A percentile compares a stretch with the other conserved stretches of the same genome.
Conservation (phyloP, 2,797 vertebrate species). For the Cetoscarus ocellatus region DNA sequence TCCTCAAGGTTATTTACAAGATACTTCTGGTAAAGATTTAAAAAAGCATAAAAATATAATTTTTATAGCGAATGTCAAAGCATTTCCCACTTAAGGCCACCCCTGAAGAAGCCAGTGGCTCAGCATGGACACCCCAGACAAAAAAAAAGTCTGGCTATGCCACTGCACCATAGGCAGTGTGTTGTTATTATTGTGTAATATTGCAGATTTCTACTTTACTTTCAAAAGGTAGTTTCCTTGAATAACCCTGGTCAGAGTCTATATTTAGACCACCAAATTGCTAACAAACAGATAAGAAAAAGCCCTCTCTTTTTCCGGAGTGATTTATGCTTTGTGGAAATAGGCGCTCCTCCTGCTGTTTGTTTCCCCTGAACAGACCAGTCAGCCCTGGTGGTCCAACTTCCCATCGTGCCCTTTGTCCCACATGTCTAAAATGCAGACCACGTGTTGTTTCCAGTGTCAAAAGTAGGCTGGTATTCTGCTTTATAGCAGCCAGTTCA, state of each 20-base stretch:
- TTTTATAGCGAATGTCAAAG: too few species aligned
- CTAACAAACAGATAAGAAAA: slow-evolving; percentile 35
- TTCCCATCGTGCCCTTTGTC: slow-evolving; percentile 82
- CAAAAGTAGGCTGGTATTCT: slow-evolving; percentile 59
- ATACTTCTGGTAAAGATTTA: too few species aligned
- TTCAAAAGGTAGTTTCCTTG: slow-evolving; percentile 5
- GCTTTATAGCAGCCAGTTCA: not conserved
- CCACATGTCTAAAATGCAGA: slow-evolving; percentile 80
- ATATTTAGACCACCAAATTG: not conserved
- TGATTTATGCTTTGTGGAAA: slow-evolving; percentile 57
- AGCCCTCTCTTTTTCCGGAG: not conserved
- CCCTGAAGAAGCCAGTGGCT: too few species aligned
- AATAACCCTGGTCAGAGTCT: not conserved
- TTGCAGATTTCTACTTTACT: not conserved
- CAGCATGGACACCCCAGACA: too few species aligned
- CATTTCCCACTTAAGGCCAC: too few species aligned
- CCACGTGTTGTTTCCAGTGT: slow-evolving; percentile 85
- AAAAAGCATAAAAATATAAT: too few species aligned
- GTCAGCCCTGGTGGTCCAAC: slow-evolving; percentile 70
- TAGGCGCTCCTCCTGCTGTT: slow-evolving; percentile 33
- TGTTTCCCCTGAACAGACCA: slow-evolving; percentile 40
- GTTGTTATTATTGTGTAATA: slow-evolving; percentile 11
- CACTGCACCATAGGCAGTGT: too few species aligned
- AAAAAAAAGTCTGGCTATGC: not conserved
- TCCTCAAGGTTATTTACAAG: too few species aligned